phyloP scores from a whole-genome alignment of 2,888 invertebrate genomes.

The Acleris holmiana region DNA sequence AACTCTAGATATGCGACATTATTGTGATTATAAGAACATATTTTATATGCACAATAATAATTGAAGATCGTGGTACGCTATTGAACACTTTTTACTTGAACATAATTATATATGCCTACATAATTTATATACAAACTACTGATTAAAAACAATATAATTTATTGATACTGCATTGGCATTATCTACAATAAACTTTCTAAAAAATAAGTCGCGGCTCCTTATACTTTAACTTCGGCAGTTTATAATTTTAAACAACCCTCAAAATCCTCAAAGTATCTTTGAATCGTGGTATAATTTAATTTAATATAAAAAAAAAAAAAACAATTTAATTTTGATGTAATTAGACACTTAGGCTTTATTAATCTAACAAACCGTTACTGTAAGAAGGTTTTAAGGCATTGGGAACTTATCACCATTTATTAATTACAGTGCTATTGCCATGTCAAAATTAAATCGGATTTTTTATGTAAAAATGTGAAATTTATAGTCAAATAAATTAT shows the following conservation, averaged over 20 bases:
- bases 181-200: conserved; percentile 37
- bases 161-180: conserved; percentile 26
- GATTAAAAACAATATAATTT: conserved; percentile 19
- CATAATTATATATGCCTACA: conserved; percentile 33
- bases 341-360: too few relatives aligned
- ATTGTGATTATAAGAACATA: conserved; percentile 21
- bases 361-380: too few relatives aligned
- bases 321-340: too few relatives aligned
- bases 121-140: conserved; percentile 34
- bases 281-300: not conserved
- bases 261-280: not conserved
- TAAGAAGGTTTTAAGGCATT: too few relatives aligned
- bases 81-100: conserved; percentile 38
- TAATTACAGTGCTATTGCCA: too few relatives aligned
- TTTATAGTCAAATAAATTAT: too few relatives aligned
- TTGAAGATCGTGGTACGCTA: conserved; percentile 21
- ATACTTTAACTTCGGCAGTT: conserved; percentile 9
- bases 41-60: conserved; percentile 16
- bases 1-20: conserved; percentile 11
- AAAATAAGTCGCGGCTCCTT: conserved; percentile 40
- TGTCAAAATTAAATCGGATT: too few relatives aligned
- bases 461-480: too few relatives aligned
- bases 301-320: too few relatives aligned
- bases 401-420: too few relatives aligned
- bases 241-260: conserved; percentile 6